A percentile compares a stretch with the other conserved stretches of the same genome.
phyloP scores from a whole-genome alignment of 2,797 vertebrate genomes.

The Tenualosa thibaudeaui region DNA sequence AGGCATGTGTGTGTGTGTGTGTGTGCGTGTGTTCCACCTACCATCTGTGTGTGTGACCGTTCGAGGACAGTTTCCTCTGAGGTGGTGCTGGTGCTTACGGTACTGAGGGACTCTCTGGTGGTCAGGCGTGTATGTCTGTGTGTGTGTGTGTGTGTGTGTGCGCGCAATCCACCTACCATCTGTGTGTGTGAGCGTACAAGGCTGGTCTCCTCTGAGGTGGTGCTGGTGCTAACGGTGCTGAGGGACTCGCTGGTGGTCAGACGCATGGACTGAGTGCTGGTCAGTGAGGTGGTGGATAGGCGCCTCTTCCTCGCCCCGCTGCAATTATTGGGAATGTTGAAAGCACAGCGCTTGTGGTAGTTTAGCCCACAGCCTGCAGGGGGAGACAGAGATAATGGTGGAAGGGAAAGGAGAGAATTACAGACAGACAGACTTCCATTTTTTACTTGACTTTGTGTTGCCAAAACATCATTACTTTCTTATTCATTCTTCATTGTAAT shows the following conservation, averaged over 20 bases:
- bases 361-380: constrained; percentile 88
- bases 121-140: not conserved
- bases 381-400: constrained; percentile 51
- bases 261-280: constrained; percentile 81
- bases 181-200: constrained; percentile 78
- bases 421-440: not conserved
- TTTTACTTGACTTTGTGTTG: not conserved
- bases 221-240: constrained; percentile 66
- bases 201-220: constrained; percentile 69
- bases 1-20: not conserved
- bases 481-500: not conserved
- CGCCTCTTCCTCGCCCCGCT: constrained; percentile 86
- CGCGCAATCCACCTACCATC: constrained; percentile 61
- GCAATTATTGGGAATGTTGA: constrained; percentile 94
- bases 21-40: not conserved
- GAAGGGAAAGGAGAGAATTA: not conserved
- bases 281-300: constrained; percentile 85
- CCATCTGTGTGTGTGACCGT: too few relatives aligned
- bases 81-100: too few relatives aligned
- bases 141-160: not conserved
- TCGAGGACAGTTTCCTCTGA: too few relatives aligned
- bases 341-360: constrained; percentile 93
- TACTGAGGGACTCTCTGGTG: too few relatives aligned
- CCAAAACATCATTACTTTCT: not conserved
- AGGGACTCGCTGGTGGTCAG: constrained; percentile 81